Percentiles rank a stretch among this genome's conserved stretches.
These are phyloP conservation scores for Heterodera carotae DNA, from an alignment of 1,140 invertebrate species.

Conservation along the genomic window DNA sequence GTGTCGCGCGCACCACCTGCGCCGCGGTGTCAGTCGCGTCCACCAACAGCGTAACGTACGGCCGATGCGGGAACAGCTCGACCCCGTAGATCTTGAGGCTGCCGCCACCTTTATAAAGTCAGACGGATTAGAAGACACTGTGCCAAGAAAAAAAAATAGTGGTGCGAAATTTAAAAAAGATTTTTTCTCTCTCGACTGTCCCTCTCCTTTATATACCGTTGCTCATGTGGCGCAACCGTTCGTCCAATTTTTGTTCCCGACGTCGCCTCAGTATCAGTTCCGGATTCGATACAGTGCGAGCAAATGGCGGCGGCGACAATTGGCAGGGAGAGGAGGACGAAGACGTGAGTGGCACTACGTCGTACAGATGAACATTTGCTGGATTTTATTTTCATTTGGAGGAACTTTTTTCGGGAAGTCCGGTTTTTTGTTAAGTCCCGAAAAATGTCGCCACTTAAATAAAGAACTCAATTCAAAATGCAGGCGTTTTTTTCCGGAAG, in stretches of 20 bases:
- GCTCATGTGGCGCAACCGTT: conserved; percentile 91
- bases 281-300: conserved; percentile 95
- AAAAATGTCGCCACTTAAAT: too few relatives aligned
- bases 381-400: too few relatives aligned
- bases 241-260: conserved; percentile 93
- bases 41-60: conserved; percentile 93
- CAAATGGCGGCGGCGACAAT: conserved; percentile 86
- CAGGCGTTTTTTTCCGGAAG: too few relatives aligned
- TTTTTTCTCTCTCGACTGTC: too few relatives aligned
- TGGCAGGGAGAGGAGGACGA: background rate
- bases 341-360: background rate
- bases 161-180: background rate
- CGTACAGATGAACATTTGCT: background rate
- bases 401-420: too few relatives aligned
- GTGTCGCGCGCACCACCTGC: conserved; percentile 89
- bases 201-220: conserved; percentile 18
- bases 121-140: conserved; percentile 8
- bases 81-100: conserved; percentile 97
- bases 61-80: conserved; percentile 90
- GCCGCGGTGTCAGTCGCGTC: conserved; percentile 88
- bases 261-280: conserved; percentile 96
- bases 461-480: too few relatives aligned
- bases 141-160: conserved; percentile 41
- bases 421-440: too few relatives aligned
- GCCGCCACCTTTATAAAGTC: conserved; percentile 71